Evolutionary conservation across 2,888 invertebrate species (phyloP).

Genomic region (Heliconius cydno): DNA sequence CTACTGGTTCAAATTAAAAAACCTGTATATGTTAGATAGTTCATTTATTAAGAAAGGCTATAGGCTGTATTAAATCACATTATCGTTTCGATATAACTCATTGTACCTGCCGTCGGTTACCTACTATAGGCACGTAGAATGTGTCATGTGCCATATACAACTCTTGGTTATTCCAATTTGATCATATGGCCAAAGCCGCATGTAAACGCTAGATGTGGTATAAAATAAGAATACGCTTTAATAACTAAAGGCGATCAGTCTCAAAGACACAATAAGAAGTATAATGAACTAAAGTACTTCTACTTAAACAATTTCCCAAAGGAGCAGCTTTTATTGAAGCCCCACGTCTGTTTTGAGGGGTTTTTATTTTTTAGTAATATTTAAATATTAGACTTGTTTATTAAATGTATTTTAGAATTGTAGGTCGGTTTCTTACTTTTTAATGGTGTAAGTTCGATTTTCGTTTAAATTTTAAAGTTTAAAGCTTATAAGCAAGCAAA

Average conservation of each 20-base stretch:
- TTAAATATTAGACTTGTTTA: background rate
- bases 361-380: background rate
- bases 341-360: background rate
- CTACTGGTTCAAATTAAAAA: no score
- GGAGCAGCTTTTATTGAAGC: constrained; percentile 21
- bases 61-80: no score
- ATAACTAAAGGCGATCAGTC: constrained; percentile 10
- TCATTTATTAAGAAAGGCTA: no score
- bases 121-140: no score
- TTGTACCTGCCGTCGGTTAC: no score
- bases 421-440: background rate
- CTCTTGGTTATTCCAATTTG: no score
- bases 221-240: background rate
- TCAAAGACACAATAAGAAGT: constrained; percentile 26
- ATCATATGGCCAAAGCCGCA: background rate
- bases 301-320: constrained; percentile 40
- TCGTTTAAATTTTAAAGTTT: no score
- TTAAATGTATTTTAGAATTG: constrained; percentile 4
- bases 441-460: no score
- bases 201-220: background rate
- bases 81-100: no score
- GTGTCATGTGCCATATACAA: no score
- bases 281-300: constrained; percentile 33
- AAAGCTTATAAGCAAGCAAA: no score
- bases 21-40: no score